These are phyloP conservation scores for Marmota monax DNA, from an alignment of 2,113 vertebrate genomes.

Conservation along the genomic window DNA sequence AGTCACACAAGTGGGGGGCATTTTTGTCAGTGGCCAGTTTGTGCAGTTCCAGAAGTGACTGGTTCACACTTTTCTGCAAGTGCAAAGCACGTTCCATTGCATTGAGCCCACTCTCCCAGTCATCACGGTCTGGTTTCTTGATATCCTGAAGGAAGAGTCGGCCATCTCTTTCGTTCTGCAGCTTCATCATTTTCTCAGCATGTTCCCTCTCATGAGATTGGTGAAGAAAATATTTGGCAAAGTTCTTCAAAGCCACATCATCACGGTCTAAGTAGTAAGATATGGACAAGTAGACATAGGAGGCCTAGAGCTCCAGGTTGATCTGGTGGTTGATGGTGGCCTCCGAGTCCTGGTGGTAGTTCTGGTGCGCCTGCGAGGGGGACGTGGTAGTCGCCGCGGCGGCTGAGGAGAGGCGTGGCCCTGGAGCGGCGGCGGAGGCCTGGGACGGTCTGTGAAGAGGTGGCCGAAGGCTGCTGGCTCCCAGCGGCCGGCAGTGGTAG, in stretches of 20 bases:
- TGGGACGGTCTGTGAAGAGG: background rate
- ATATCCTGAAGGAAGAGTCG: conserved; percentile 94
- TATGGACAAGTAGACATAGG: conserved; percentile 95
- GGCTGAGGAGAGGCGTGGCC: background rate
- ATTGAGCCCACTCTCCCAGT: conserved; percentile 96
- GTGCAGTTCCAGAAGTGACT: conserved; percentile 96
- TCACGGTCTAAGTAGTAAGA: conserved; percentile 95
- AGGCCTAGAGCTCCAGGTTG: conserved; percentile 95
- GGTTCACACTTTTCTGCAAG: conserved; percentile 95
- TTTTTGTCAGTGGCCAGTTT: conserved; percentile 94
- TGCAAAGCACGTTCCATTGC: conserved; percentile 96
- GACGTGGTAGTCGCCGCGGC: conserved; percentile 87
- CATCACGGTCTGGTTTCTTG: conserved; percentile 95
- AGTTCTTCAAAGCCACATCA: conserved; percentile 93
- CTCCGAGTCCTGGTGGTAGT: conserved; percentile 94
- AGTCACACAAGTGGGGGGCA: conserved; percentile 97
- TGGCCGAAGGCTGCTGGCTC: background rate
- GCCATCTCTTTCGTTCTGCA: conserved; percentile 94
- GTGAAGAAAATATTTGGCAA: conserved; percentile 93
- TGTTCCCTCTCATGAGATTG: conserved; percentile 93
- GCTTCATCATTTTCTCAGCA: conserved; percentile 94
- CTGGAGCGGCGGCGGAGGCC: conserved; percentile 29
- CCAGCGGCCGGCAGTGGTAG: background rate
- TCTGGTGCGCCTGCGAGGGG: conserved; percentile 92
- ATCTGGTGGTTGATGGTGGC: conserved; percentile 94